A percentile compares a stretch with the other conserved stretches of the same genome.
These are phyloP conservation scores for Tryphoninae sp. DNA, from an alignment of 2,888 invertebrate genomes.

Conservation along the genomic window DNA sequence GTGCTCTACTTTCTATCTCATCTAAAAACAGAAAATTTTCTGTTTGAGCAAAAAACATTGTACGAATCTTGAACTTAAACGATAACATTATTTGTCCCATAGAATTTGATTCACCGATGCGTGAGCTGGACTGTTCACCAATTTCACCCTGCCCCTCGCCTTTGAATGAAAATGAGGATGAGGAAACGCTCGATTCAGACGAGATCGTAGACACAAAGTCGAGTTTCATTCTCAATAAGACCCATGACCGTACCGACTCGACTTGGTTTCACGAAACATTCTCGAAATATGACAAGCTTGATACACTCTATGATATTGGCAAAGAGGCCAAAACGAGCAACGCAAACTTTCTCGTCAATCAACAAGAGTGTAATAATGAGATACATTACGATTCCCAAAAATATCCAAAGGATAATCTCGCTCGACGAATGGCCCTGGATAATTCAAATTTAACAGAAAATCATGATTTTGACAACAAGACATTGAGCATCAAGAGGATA, in stretches of 20 bases:
- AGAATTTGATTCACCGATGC: conserved; percentile 74
- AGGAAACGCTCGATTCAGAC: conserved; percentile 76
- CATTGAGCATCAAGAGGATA: conserved; percentile 79
- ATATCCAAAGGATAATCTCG: conserved; percentile 82
- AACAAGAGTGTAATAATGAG: conserved; percentile 81
- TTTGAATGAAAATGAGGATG: conserved; percentile 71
- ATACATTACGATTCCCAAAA: conserved; percentile 84
- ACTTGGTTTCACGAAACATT: conserved; percentile 62
- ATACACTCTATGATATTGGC: conserved; percentile 82
- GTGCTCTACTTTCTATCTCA: neutral
- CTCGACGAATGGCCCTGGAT: conserved; percentile 79
- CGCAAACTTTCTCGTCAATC: conserved; percentile 82
- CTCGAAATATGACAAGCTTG: conserved; percentile 66
- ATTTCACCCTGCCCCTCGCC: conserved; percentile 77
- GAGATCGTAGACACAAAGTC: conserved; percentile 75
- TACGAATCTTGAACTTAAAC: too few relatives aligned
- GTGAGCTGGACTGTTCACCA: conserved; percentile 77
- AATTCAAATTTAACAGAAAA: conserved; percentile 81
- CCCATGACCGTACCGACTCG: conserved; percentile 70
- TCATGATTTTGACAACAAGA: conserved; percentile 81
- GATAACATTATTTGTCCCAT: neutral
- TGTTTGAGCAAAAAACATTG: too few relatives aligned
- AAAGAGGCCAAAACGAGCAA: conserved; percentile 85
- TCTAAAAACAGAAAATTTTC: too few relatives aligned
- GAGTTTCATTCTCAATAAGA: conserved; percentile 76